phyloP scores from a whole-genome alignment of 2,888 invertebrate genomes.

The Calliopum simillimum region DNA sequence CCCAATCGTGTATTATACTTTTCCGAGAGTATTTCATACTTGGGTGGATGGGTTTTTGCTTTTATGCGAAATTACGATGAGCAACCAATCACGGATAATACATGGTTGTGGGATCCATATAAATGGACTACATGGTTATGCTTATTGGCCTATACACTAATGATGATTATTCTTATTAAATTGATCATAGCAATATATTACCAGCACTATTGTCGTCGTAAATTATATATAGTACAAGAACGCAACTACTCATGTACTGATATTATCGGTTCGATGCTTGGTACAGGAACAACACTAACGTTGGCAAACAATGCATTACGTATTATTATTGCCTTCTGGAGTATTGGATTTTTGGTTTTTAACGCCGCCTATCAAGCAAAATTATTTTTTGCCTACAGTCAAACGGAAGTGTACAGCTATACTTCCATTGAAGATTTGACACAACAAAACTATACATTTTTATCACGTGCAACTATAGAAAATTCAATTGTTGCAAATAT shows the following conservation, averaged over 20 bases:
- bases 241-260: slow-evolving; percentile 30
- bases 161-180: slow-evolving; percentile 1
- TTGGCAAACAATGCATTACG: slow-evolving; percentile 13
- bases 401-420: neutral
- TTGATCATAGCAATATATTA: neutral
- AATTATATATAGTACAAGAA: neutral
- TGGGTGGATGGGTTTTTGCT: slow-evolving; percentile 21
- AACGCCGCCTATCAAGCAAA: slow-evolving; percentile 34
- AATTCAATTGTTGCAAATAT: neutral
- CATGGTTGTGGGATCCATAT: slow-evolving; percentile 33
- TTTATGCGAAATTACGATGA: slow-evolving; percentile 18
- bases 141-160: slow-evolving; percentile 5
- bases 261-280: slow-evolving; percentile 22
- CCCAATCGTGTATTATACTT: slow-evolving; percentile 20
- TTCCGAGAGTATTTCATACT: slow-evolving; percentile 25
- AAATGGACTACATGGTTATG: slow-evolving; percentile 29
- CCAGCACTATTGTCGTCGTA: too few species aligned
- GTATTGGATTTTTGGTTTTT: slow-evolving; percentile 22
- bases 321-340: slow-evolving; percentile 27
- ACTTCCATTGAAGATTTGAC: slow-evolving; percentile 10
- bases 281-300: slow-evolving; percentile 1
- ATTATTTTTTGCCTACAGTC: slow-evolving; percentile 29
- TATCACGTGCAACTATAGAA: neutral
- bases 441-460: slow-evolving; percentile 25
- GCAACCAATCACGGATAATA: neutral